phyloP scores from a whole-genome alignment of 2,888 invertebrate species.

The Melinaea menophilus region DNA sequence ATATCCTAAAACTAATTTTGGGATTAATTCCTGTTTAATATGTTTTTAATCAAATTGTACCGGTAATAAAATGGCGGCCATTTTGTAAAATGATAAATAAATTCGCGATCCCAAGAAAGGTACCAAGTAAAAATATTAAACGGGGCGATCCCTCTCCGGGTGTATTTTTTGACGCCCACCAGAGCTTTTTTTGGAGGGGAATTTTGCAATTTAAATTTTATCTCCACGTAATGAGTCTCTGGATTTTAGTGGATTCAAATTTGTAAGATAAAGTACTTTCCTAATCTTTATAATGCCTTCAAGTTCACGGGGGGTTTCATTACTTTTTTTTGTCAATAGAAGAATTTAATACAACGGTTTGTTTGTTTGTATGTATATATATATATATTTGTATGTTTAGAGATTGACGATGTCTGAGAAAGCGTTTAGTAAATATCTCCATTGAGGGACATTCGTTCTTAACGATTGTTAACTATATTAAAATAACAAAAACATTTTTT shows the following conservation, averaged over 20 bases:
- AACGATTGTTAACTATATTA: too few relatives aligned
- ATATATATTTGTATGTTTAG: neutral
- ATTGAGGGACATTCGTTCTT: too few relatives aligned
- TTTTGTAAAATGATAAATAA: slow-evolving; percentile 31
- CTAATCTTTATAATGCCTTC: slow-evolving; percentile 16
- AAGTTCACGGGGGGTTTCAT: slow-evolving; percentile 11
- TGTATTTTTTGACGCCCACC: slow-evolving; percentile 66
- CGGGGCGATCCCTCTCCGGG: slow-evolving; percentile 36
- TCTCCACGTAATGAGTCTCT: slow-evolving; percentile 63
- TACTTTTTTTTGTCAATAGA: neutral
- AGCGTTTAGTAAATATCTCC: too few relatives aligned
- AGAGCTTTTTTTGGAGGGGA: slow-evolving; percentile 67
- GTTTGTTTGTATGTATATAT: neutral
- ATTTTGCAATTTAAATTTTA: slow-evolving; percentile 75
- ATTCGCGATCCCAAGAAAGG: slow-evolving; percentile 54
- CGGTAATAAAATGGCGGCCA: slow-evolving; percentile 14
- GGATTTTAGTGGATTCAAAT: slow-evolving; percentile 43
- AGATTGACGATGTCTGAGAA: too few relatives aligned
- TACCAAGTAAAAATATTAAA: slow-evolving; percentile 60
- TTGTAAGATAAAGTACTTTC: slow-evolving; percentile 36
- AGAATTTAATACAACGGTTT: neutral
- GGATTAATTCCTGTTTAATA: too few relatives aligned
- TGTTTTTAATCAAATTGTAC: too few relatives aligned
- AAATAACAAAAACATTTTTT: neutral
- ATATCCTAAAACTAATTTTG: too few relatives aligned